Percentiles rank a stretch among this genome's conserved stretches.
Conservation (phyloP, 2,113 vertebrate genomes). For the Mormyrus iriodes region DNA sequence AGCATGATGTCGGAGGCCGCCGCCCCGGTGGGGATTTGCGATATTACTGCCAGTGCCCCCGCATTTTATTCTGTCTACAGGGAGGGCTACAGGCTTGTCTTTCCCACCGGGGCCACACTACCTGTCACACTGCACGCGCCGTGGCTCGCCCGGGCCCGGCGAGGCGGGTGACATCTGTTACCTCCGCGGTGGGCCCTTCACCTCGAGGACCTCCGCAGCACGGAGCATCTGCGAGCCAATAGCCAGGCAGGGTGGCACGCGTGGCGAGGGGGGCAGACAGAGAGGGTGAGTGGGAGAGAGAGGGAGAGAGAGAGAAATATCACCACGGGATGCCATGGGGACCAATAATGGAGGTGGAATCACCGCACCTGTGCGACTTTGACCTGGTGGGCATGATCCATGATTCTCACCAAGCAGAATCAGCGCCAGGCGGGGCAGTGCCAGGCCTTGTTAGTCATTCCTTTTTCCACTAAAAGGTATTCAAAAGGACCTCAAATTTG, state of each 20-base stretch:
- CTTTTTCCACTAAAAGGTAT: not conserved
- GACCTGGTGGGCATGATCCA: not conserved
- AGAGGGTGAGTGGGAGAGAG: not conserved
- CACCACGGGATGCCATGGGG: not conserved
- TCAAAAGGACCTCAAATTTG: not conserved
- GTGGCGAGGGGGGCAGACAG: not conserved
- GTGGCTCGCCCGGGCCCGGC: slow-evolving; percentile 28
- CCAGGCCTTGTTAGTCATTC: not conserved
- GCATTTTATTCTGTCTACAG: slow-evolving; percentile 38
- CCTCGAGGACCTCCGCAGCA: slow-evolving; percentile 52
- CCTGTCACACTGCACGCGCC: slow-evolving; percentile 46
- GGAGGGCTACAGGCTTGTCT: slow-evolving; percentile 40
- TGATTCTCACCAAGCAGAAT: not conserved
- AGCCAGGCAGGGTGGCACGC: slow-evolving; percentile 30
- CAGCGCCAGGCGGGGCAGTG: not conserved
- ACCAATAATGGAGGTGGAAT: not conserved
- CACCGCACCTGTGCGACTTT: not conserved
- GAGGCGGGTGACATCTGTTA: slow-evolving; percentile 64
- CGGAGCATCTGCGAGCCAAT: slow-evolving; percentile 44
- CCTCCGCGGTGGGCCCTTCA: slow-evolving; percentile 49
- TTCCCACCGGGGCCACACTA: slow-evolving; percentile 46
- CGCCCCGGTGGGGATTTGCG: not conserved
- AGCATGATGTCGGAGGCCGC: not conserved
- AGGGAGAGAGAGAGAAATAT: not conserved
- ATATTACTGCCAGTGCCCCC: not conserved